Evolutionary conservation across 2,888 invertebrate genomes (phyloP).

Genomic region (Allacma fusca): DNA sequence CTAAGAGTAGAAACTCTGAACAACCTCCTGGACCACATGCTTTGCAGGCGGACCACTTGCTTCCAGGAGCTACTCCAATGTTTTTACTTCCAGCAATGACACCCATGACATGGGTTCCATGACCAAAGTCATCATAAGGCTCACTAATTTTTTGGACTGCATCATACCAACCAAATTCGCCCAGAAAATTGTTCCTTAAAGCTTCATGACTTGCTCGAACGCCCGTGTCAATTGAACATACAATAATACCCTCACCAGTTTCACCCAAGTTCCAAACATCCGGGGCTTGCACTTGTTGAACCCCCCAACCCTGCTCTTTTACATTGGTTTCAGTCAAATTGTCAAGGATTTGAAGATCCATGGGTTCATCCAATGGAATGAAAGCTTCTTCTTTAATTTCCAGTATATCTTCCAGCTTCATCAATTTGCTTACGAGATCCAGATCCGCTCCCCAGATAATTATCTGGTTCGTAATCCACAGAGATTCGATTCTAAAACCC

Average conservation of each 20-base stretch:
- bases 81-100: not conserved
- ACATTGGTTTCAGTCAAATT: not conserved
- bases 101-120: constrained; percentile 29
- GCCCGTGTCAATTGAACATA: constrained; percentile 23
- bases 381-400: not conserved
- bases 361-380: not conserved
- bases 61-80: not conserved
- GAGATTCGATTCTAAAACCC: not conserved
- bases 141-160: not conserved
- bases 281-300: constrained; percentile 2
- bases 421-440: not conserved
- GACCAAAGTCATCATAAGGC: constrained; percentile 25
- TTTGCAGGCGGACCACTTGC: not conserved
- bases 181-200: constrained; percentile 1
- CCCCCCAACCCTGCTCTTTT: constrained; percentile 10
- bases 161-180: constrained; percentile 18
- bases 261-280: constrained; percentile 16
- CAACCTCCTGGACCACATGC: not conserved
- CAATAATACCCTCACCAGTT: constrained; percentile 13
- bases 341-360: not conserved
- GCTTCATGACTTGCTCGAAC: constrained; percentile 30
- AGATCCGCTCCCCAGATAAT: constrained; percentile 8
- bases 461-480: constrained; percentile 36
- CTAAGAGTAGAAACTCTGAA: not conserved
- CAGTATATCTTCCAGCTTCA: not conserved